Percentiles rank a stretch among this genome's conserved stretches.
These are phyloP conservation scores for Caenorhabditis elegans DNA, from an alignment of 1,140 invertebrate genomes.

Conservation along the genomic window WBcel235 BX284604.4:5730501-5731000, in stretches of 20 bases:
- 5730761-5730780: slow-evolving; percentile 35
- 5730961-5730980: neutral
- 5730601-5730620: too few species aligned
- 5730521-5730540: too few species aligned
- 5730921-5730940: slow-evolving; percentile 56
- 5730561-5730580: too few species aligned
- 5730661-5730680: neutral
- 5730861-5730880: slow-evolving; percentile 41
- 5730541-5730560: too few species aligned
- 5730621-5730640: too few species aligned
- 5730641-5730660: neutral
- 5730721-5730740: slow-evolving; percentile 50
- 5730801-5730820: neutral
- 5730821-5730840: too few species aligned
- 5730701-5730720: slow-evolving; percentile 33
- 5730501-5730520: too few species aligned
- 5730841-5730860: slow-evolving; percentile 19
- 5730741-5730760: slow-evolving; percentile 41
- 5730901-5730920: slow-evolving; percentile 56
- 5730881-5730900: slow-evolving; percentile 53
- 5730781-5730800: slow-evolving; percentile 38
- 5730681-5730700: slow-evolving; percentile 40
- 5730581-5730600: too few species aligned
- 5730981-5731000: neutral
- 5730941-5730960: slow-evolving; percentile 62